Conservation (phyloP, 30 jellyfish, hydroid and myxozoan genomes). For the Chrysaora quinquecirrha region DNA sequence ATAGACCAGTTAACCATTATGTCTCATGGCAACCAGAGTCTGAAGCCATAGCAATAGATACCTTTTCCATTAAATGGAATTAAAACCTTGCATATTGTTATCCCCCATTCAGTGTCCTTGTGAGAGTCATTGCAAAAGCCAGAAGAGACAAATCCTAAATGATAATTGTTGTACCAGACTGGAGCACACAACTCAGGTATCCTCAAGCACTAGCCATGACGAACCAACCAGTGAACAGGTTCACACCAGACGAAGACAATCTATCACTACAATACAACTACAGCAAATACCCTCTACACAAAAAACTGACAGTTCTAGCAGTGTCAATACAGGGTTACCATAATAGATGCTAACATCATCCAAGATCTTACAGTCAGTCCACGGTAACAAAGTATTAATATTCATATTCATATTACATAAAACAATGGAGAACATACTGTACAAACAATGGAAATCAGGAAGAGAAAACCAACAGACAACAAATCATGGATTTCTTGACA, state of each 20-base stretch:
- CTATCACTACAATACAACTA: too few species aligned
- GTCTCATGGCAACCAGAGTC: slow-evolving; percentile 38
- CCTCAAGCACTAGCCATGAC: not conserved
- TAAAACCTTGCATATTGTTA: not conserved
- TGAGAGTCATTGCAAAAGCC: not conserved
- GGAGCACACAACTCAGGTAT: not conserved
- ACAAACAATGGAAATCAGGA: not conserved
- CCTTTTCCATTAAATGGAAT: slow-evolving; percentile 10
- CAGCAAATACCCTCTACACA: too few species aligned
- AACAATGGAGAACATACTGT: not conserved
- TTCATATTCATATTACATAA: too few species aligned
- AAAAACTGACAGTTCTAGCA: too few species aligned
- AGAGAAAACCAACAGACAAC: not conserved
- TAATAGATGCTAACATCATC: too few species aligned
- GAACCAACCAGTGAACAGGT: not conserved
- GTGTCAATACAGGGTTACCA: too few species aligned
- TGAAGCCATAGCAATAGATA: slow-evolving; percentile 1
- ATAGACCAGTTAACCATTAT: not conserved
- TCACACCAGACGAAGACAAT: too few species aligned
- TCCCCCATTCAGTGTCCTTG: slow-evolving; percentile 14
- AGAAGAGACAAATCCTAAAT: not conserved
- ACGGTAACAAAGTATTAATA: too few species aligned
- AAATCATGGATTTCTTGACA: not conserved
- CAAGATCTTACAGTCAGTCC: too few species aligned
- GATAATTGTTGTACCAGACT: not conserved